Evolutionary conservation across 2,888 invertebrate genomes (phyloP).

Genomic region (Ochlodes sylvanus): DNA sequence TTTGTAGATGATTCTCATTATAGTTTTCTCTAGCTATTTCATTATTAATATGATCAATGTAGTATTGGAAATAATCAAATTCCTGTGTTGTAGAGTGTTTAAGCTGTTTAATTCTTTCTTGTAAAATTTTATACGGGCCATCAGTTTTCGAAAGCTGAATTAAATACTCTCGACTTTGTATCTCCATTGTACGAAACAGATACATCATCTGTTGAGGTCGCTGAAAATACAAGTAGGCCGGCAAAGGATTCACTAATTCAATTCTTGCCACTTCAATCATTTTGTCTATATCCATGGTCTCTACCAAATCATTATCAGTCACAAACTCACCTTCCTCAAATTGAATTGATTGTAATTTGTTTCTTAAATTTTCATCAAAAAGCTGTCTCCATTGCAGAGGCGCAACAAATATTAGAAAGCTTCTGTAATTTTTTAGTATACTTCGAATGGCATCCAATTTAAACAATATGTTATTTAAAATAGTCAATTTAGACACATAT

Average conservation of each 20-base stretch:
- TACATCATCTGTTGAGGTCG: conserved; percentile 71
- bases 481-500: conserved; percentile 64
- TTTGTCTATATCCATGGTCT: conserved; percentile 72
- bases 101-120: conserved; percentile 67
- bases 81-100: conserved; percentile 67
- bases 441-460: conserved; percentile 74
- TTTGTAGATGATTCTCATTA: conserved; percentile 68
- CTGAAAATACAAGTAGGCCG: conserved; percentile 63
- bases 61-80: conserved; percentile 75
- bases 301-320: conserved; percentile 73
- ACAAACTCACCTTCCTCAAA: conserved; percentile 70
- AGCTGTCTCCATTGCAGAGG: conserved; percentile 74
- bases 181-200: conserved; percentile 74
- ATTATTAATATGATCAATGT: conserved; percentile 66
- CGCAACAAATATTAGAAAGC: conserved; percentile 72
- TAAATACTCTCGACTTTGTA: conserved; percentile 79
- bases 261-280: conserved; percentile 68
- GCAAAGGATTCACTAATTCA: conserved; percentile 66
- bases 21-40: conserved; percentile 68
- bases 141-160: conserved; percentile 71
- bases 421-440: conserved; percentile 71
- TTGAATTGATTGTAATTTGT: conserved; percentile 67
- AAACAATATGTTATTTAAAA: conserved; percentile 72
- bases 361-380: conserved; percentile 66
- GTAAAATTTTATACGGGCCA: conserved; percentile 62